A percentile compares a stretch with the other conserved stretches of the same genome.
Evolutionary conservation across 1,140 invertebrate species (phyloP).

Genomic region (Colletes latitarsis): DNA sequence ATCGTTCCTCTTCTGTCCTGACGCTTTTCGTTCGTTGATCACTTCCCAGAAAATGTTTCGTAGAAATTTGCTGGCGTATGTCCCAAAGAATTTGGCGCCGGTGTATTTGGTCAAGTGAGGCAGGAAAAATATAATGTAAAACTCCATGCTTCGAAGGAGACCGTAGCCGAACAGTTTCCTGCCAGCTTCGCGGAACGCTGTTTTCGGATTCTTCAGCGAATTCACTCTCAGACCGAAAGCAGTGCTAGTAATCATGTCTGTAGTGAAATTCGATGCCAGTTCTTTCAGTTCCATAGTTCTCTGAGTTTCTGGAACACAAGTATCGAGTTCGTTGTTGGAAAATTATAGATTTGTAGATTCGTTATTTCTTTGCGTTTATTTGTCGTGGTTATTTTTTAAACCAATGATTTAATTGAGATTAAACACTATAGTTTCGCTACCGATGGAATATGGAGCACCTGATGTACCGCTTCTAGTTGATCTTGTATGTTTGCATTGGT

Average conservation of each 20-base stretch:
- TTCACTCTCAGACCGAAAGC: conserved; percentile 84
- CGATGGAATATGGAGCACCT: no score
- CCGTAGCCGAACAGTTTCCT: conserved; percentile 67
- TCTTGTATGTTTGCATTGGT: no score
- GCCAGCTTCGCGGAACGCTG: conserved; percentile 68
- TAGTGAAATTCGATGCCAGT: conserved; percentile 80
- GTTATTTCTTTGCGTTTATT: no score
- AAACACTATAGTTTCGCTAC: no score
- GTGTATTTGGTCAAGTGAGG: conserved; percentile 65
- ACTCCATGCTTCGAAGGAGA: conserved; percentile 63
- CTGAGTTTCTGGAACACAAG: conserved; percentile 38
- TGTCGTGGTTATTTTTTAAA: no score
- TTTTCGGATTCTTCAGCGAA: conserved; percentile 80
- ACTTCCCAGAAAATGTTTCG: conserved; percentile 70
- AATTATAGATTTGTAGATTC: neutral
- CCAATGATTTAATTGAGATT: no score
- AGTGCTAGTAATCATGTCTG: conserved; percentile 83
- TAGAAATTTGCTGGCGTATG: conserved; percentile 68
- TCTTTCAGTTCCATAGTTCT: conserved; percentile 75
- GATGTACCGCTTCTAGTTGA: no score
- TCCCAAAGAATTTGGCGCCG: conserved; percentile 59
- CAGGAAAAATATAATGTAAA: conserved; percentile 74
- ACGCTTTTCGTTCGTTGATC: conserved; percentile 68
- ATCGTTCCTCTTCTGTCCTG: conserved; percentile 73
- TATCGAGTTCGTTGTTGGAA: neutral